These are phyloP conservation scores for Heliocidaris tuberculata DNA, from an alignment of 35 echinoderm and acorn worm genomes.

Conservation along the genomic window DNA sequence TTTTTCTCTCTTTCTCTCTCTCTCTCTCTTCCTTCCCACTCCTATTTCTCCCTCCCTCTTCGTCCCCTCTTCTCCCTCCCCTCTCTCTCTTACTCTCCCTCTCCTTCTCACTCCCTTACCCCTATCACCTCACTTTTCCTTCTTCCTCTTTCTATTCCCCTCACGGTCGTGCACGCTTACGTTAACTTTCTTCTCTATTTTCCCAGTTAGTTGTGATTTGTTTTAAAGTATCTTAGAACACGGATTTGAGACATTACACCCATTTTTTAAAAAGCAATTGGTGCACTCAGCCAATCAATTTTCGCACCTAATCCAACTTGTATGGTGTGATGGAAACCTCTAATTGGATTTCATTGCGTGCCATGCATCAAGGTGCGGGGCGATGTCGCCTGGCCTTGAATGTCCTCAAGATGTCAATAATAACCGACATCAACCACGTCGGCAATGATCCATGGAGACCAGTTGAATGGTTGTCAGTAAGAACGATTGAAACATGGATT, in stretches of 20 bases:
- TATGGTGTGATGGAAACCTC: not conserved
- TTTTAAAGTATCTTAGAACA: not conserved
- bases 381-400: too few species aligned
- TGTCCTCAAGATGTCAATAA: too few species aligned
- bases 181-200: not conserved
- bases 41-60: not conserved
- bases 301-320: not conserved
- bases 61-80: not conserved
- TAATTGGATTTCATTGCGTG: not conserved
- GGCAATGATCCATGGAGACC: not conserved
- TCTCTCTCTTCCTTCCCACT: not conserved
- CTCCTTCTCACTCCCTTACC: not conserved
- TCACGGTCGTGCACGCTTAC: not conserved
- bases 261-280: not conserved
- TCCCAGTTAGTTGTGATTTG: not conserved
- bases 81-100: not conserved
- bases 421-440: not conserved
- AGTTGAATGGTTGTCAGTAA: not conserved
- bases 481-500: not conserved
- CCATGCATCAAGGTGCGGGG: not conserved
- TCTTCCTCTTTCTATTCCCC: not conserved
- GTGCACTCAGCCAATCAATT: not conserved
- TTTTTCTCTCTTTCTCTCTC: too few species aligned
- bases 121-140: not conserved
- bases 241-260: not conserved